A percentile compares a stretch with the other conserved stretches of the same genome.
Conservation (phyloP, 2,797 vertebrate genomes). For the Delichon dasypus region DNA sequence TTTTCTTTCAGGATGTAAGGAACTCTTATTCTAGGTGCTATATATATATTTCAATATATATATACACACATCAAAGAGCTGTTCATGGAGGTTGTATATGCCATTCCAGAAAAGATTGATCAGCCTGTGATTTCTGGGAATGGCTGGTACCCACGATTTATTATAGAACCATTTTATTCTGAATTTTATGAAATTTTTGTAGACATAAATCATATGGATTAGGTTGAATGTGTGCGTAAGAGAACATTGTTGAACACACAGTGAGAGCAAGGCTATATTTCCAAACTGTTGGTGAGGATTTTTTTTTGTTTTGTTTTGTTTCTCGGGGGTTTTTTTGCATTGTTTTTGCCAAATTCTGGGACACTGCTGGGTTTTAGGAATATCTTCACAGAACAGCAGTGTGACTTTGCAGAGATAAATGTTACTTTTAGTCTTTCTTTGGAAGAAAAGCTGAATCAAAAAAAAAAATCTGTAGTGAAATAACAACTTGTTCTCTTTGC, state of each 20-base stretch:
- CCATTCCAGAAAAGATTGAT: not conserved
- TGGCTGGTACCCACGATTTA: fast-evolving
- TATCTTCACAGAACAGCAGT: constrained; percentile 3
- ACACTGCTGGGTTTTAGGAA: not conserved
- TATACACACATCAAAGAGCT: not conserved
- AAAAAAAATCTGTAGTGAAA: not conserved
- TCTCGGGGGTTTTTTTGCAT: fast-evolving
- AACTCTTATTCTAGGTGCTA: not conserved
- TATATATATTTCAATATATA: too few species aligned
- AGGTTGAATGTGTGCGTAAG: not conserved
- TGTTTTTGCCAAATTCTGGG: not conserved
- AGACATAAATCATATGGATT: not conserved
- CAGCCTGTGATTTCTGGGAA: not conserved
- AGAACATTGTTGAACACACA: not conserved
- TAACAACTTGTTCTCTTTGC: not conserved
- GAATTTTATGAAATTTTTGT: not conserved
- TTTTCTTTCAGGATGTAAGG: not conserved
- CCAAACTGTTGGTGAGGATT: not conserved
- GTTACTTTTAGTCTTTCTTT: not conserved
- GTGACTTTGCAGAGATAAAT: not conserved
- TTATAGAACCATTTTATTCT: not conserved
- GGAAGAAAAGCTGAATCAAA: not conserved
- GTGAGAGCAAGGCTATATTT: not conserved
- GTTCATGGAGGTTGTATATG: not conserved
- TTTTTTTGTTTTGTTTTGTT: not conserved